Percentiles rank a stretch among this genome's conserved stretches.
phyloP scores from a whole-genome alignment of 2,797 vertebrate species.

The Chlorospingus flavigularis region DNA sequence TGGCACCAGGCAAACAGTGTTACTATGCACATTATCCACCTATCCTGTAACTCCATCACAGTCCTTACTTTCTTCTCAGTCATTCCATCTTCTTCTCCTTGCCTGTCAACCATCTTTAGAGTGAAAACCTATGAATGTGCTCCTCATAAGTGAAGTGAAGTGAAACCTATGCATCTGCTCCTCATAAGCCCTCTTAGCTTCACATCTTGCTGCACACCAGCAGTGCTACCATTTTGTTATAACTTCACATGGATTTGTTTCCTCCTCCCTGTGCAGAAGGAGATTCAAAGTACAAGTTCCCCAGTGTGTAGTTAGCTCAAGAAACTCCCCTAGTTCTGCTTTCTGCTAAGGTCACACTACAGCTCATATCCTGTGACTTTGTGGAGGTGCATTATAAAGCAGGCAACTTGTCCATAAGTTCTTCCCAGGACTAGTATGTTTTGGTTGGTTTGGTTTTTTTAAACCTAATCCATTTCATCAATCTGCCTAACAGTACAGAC shows the following conservation, averaged over 20 bases:
- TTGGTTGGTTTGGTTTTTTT: neutral
- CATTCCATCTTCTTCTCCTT: neutral
- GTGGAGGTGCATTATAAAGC: neutral
- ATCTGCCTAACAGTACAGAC: neutral
- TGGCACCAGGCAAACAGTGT: neutral
- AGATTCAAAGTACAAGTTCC: neutral
- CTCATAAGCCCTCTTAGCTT: neutral
- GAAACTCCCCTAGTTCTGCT: neutral
- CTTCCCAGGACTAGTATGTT: neutral
- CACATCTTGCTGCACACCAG: fast-evolving
- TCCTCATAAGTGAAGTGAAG: neutral
- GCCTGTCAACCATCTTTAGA: neutral
- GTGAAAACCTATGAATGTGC: neutral
- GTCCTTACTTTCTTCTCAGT: neutral
- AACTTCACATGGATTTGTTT: neutral
- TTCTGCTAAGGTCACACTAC: neutral
- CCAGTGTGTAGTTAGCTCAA: neutral
- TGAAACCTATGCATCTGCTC: neutral
- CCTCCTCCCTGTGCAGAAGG: neutral
- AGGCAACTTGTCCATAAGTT: neutral
- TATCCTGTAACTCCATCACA: neutral
- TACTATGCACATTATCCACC: neutral
- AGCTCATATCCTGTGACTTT: neutral
- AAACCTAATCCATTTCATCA: neutral
- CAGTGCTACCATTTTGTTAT: neutral